phyloP scores from a whole-genome alignment of 2,888 invertebrate genomes.

The Drosophila testacea region DNA sequence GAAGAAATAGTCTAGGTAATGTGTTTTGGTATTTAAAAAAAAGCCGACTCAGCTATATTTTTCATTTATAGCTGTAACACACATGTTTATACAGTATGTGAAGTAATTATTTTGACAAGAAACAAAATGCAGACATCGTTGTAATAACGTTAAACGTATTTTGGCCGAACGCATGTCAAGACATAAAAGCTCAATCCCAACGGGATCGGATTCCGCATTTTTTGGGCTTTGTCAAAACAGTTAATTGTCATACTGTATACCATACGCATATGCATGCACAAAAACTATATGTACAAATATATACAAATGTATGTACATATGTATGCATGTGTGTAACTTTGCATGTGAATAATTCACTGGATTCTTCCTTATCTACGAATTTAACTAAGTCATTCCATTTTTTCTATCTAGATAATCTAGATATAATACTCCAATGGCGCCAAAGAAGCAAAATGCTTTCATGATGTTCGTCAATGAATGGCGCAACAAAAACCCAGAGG shows the following conservation, averaged over 20 bases:
- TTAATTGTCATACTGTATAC: background rate
- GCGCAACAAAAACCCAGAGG: constrained; percentile 55
- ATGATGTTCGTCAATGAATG: constrained; percentile 80
- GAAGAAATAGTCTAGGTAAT: no score
- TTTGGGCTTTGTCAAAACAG: background rate
- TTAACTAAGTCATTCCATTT: no score
- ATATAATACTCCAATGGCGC: constrained; percentile 61
- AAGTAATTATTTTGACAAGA: background rate
- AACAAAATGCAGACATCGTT: background rate
- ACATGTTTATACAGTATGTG: background rate
- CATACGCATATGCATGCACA: no score
- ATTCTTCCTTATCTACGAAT: background rate
- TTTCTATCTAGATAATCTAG: background rate
- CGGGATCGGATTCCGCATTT: no score
- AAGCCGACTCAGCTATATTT: no score
- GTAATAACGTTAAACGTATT: no score
- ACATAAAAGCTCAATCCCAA: no score
- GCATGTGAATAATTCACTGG: no score
- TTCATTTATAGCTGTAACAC: no score
- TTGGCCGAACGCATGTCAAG: no score
- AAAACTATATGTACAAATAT: no score
- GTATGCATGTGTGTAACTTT: background rate
- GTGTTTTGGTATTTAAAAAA: no score
- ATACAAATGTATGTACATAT: background rate
- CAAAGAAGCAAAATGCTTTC: constrained; percentile 74